Conservation (phyloP, 2,888 invertebrate species). For the Coelopa pilipes region DNA sequence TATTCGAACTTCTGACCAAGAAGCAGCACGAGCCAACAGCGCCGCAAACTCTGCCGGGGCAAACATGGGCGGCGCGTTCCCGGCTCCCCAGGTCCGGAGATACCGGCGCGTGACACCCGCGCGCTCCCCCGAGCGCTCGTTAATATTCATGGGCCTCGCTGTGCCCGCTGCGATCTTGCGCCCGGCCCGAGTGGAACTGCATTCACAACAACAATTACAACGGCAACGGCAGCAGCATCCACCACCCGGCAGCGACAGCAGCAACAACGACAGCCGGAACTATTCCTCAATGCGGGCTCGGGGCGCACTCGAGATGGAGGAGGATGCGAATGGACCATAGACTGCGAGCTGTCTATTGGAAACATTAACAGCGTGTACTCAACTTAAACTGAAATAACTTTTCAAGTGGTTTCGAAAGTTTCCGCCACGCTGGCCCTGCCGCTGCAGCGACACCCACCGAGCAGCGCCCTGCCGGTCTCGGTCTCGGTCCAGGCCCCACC, state of each 20-base stretch:
- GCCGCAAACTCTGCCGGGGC: neutral
- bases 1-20: constrained; percentile 44
- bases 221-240: no score
- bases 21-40: constrained; percentile 18
- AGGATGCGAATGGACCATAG: constrained; percentile 18
- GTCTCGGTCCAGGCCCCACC: neutral
- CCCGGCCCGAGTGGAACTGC: neutral
- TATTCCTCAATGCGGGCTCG: constrained; percentile 20
- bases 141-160: constrained; percentile 34
- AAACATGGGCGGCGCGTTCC: neutral
- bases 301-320: constrained; percentile 4
- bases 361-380: constrained; percentile 39
- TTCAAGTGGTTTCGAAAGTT: constrained; percentile 40
- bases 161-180: constrained; percentile 13
- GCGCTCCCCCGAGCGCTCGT: constrained; percentile 4
- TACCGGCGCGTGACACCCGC: constrained; percentile 3
- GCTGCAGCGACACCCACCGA: neutral
- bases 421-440: neutral
- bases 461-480: neutral
- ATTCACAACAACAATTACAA: no score
- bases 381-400: constrained; percentile 39
- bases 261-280: constrained; percentile 9
- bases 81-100: neutral
- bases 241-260: no score
- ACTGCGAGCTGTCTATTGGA: constrained; percentile 29